A percentile compares a stretch with the other conserved stretches of the same genome.
phyloP scores from a whole-genome alignment of 1,140 invertebrate genomes.

The Hylaeus volcanicus region DNA sequence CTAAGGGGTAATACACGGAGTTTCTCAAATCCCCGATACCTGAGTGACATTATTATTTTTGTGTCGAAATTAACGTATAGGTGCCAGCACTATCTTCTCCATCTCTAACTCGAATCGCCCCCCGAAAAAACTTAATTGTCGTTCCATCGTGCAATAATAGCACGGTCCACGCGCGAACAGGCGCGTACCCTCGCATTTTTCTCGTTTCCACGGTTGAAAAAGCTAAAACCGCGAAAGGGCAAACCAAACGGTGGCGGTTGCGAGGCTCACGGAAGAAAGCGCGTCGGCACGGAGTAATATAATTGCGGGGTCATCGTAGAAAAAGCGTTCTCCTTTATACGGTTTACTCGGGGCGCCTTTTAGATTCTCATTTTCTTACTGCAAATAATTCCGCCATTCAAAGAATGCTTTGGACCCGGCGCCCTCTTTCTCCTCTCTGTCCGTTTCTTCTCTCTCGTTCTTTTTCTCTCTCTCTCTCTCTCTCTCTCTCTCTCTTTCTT shows the following conservation, averaged over 20 bases:
- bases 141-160: not conserved
- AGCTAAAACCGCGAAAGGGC: conserved; percentile 6
- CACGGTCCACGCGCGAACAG: too few relatives aligned
- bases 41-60: too few relatives aligned
- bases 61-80: too few relatives aligned
- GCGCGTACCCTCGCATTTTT: conserved; percentile 1
- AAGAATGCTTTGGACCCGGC: conserved; percentile 66
- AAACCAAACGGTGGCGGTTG: conserved; percentile 33
- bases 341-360: conserved; percentile 25
- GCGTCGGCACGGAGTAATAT: conserved; percentile 42
- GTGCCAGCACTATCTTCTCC: too few relatives aligned
- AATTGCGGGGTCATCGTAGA: conserved; percentile 40
- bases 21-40: too few relatives aligned
- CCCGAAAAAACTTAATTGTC: too few relatives aligned
- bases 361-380: conserved; percentile 46
- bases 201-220: conserved; percentile 1
- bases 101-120: too few relatives aligned
- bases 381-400: conserved; percentile 60
- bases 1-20: too few relatives aligned
- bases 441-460: conserved; percentile 3
- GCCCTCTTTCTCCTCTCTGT: conserved; percentile 10
- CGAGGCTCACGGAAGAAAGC: conserved; percentile 30
- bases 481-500: conserved; percentile 5
- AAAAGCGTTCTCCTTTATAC: conserved; percentile 43
- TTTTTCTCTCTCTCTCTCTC: not conserved